These are phyloP conservation scores for Heliconius charithonia DNA, from an alignment of 2,888 invertebrate genomes.

Conservation along the genomic window DNA sequence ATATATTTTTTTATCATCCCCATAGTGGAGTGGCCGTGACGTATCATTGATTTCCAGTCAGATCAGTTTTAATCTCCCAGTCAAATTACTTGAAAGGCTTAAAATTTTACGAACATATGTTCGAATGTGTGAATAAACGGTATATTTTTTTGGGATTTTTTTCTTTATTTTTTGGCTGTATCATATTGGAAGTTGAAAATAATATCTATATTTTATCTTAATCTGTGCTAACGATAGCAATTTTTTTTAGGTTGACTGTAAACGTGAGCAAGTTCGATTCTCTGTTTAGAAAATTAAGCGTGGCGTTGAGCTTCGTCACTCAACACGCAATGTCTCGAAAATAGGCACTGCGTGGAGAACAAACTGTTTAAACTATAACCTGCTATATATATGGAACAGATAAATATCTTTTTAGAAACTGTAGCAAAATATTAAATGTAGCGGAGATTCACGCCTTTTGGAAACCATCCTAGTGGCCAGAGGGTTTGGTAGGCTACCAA, in stretches of 20 bases:
- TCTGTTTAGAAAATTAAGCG: neutral
- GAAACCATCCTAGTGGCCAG: too few relatives aligned
- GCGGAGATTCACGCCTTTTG: too few relatives aligned
- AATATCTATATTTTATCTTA: too few relatives aligned
- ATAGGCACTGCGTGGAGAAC: neutral
- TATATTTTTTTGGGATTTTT: neutral
- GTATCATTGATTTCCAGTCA: conserved; percentile 35
- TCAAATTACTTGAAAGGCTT: conserved; percentile 20
- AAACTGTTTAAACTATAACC: neutral
- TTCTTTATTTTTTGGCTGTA: neutral
- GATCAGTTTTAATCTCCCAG: conserved; percentile 22
- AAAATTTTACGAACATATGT: conserved; percentile 3
- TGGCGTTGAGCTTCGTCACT: neutral
- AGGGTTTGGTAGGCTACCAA: too few relatives aligned
- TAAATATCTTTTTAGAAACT: too few relatives aligned
- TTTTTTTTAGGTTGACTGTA: neutral
- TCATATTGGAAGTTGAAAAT: too few relatives aligned
- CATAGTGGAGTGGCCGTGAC: conserved; percentile 34
- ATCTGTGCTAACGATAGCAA: too few relatives aligned
- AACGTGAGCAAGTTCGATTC: neutral
- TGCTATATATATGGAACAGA: too few relatives aligned
- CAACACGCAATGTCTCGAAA: neutral
- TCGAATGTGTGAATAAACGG: neutral
- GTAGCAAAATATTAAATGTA: too few relatives aligned
- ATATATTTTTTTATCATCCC: conserved; percentile 33